These are phyloP conservation scores for Probosciger aterrimus DNA, from an alignment of 2,113 vertebrate genomes.

Conservation along the genomic window DNA sequence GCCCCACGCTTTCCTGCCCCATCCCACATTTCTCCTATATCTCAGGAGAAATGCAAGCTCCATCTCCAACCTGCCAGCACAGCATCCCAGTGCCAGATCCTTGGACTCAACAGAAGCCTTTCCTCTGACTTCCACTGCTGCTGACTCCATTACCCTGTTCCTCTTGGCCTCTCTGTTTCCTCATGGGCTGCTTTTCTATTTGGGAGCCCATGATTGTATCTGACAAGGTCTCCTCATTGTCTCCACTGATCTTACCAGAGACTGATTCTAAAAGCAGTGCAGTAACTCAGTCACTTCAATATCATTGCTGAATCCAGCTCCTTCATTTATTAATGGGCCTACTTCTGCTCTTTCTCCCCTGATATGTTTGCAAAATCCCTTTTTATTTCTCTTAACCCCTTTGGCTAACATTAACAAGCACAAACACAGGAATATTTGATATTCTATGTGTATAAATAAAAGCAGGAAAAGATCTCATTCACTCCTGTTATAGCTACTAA, in stretches of 20 bases:
- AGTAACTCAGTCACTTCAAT: constrained; percentile 12
- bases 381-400: constrained; percentile 48
- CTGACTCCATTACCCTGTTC: neutral
- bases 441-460: constrained; percentile 61
- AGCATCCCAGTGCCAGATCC: neutral
- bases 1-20: neutral
- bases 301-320: constrained; percentile 1
- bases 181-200: constrained; percentile 28
- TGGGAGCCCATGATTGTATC: constrained; percentile 15
- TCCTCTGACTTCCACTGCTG: neutral
- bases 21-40: neutral
- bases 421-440: constrained; percentile 52
- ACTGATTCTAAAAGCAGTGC: constrained; percentile 42
- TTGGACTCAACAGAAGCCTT: neutral
- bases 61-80: neutral
- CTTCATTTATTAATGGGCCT: constrained; percentile 29
- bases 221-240: constrained; percentile 30
- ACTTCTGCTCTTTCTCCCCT: constrained; percentile 27
- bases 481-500: constrained; percentile 38
- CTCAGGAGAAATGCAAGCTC: neutral
- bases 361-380: constrained; percentile 1
- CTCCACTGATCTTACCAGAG: constrained; percentile 29
- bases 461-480: constrained; percentile 49
- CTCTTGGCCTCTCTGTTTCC: neutral
- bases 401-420: constrained; percentile 57